phyloP scores from a whole-genome alignment of 2,888 invertebrate species.

The Dendrolimus pini region DNA sequence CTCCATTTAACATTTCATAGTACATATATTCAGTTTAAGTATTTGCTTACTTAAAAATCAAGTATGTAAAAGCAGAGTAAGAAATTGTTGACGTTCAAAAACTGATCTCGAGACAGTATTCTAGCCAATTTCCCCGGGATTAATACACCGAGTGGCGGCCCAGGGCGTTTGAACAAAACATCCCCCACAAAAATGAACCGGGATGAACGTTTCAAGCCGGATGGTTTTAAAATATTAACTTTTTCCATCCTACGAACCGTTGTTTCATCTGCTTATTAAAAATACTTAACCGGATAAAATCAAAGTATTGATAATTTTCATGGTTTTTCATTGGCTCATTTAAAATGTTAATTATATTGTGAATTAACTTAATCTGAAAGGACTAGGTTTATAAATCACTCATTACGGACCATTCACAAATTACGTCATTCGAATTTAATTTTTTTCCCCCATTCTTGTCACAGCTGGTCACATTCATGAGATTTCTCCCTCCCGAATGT shows the following conservation, averaged over 20 bases:
- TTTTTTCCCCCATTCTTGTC: no score
- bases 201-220: not conserved
- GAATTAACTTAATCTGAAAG: not conserved
- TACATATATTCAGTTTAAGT: no score
- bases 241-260: not conserved
- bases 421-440: not conserved
- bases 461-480: no score
- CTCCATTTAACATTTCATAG: no score
- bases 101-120: conserved; percentile 14
- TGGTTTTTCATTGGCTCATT: not conserved
- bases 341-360: not conserved
- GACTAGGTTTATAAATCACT: not conserved
- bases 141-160: conserved; percentile 15
- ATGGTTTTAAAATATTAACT: not conserved
- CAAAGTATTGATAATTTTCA: not conserved
- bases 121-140: conserved; percentile 18
- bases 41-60: no score
- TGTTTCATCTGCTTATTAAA: not conserved
- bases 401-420: not conserved
- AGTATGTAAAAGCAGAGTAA: no score
- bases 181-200: not conserved
- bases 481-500: no score
- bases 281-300: not conserved
- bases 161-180: conserved; percentile 12
- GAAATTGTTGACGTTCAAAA: conserved; percentile 6